phyloP scores from a whole-genome alignment of 2,113 vertebrate species.

The Hippocampus abdominalis region DNA sequence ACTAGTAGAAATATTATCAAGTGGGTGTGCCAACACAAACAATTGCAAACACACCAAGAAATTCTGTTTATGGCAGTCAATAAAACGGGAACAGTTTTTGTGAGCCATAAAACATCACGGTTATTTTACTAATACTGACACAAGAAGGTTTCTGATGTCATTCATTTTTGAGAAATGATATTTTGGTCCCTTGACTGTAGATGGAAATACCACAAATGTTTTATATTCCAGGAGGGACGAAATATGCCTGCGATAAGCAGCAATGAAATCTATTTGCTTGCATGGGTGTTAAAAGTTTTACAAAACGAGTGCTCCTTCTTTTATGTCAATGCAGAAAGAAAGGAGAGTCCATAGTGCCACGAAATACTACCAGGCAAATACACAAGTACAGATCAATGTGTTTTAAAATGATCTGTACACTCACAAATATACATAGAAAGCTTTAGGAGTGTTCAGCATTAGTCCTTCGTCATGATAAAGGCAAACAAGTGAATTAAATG shows the following conservation, averaged over 20 bases:
- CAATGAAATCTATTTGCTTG: not conserved
- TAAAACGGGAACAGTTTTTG: constrained; percentile 25
- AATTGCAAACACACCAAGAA: constrained; percentile 1
- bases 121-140: not conserved
- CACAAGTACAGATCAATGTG: no score
- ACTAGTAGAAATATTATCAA: constrained; percentile 21
- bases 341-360: not conserved
- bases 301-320: not conserved
- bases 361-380: not conserved
- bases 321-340: no score
- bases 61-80: not conserved
- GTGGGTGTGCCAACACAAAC: constrained; percentile 7
- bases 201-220: not conserved
- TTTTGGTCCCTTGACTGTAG: not conserved
- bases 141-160: not conserved
- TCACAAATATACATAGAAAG: no score
- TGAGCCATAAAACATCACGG: constrained; percentile 6
- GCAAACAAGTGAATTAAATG: no score
- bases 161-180: not conserved
- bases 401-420: no score
- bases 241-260: not conserved
- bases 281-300: not conserved
- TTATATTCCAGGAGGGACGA: not conserved
- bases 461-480: no score
- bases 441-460: no score